These are phyloP conservation scores for Protomyctophum bolini DNA, from an alignment of 2,113 vertebrate genomes.

Conservation along the genomic window DNA sequence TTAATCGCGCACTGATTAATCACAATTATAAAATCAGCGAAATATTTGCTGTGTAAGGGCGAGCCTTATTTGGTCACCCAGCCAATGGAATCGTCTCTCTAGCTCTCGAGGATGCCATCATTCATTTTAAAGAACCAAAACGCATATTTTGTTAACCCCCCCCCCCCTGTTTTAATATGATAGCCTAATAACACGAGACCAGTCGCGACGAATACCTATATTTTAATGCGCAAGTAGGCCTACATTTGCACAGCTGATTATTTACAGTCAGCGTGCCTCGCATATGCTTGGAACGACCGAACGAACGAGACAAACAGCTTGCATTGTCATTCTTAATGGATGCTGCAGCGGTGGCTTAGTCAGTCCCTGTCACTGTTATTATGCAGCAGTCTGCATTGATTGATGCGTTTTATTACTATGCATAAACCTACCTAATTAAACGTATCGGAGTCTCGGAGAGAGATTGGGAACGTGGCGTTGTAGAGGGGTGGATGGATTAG, in stretches of 20 bases:
- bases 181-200: not conserved
- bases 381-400: not conserved
- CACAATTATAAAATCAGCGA: conserved; percentile 40
- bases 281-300: not conserved
- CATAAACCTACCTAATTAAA: not conserved
- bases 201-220: too few species aligned
- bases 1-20: conserved; percentile 31
- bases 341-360: conserved; percentile 54
- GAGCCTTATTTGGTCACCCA: conserved; percentile 48
- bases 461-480: too few species aligned
- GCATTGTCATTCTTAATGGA: conserved; percentile 60
- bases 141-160: conserved; percentile 10
- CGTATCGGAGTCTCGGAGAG: too few species aligned
- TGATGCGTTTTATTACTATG: too few species aligned
- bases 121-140: conserved; percentile 37
- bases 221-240: too few species aligned
- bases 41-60: conserved; percentile 74
- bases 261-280: not conserved
- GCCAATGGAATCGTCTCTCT: conserved; percentile 49
- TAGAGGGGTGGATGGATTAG: too few species aligned
- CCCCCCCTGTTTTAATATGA: not conserved
- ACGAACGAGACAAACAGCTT: conserved; percentile 29
- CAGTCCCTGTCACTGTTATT: conserved; percentile 34
- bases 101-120: conserved; percentile 17
- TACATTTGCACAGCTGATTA: not conserved